Conservation (phyloP, 1,140 invertebrate genomes). For the Drosophila lacteicornis region DNA sequence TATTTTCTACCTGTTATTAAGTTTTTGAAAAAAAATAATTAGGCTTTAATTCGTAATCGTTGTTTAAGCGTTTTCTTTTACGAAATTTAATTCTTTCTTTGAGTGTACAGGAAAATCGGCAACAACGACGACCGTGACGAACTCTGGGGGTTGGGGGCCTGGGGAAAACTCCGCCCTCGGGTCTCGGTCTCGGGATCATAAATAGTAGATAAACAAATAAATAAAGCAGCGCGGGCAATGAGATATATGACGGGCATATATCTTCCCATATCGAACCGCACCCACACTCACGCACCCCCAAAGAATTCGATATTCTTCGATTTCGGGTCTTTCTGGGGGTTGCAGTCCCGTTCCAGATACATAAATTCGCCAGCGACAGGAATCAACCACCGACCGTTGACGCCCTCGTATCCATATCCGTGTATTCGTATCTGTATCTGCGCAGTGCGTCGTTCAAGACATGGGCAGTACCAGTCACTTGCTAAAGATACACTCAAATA, state of each 20-base stretch:
- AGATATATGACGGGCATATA: constrained; percentile 77
- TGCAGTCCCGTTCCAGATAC: constrained; percentile 68
- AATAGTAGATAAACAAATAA: constrained; percentile 81
- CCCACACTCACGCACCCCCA: constrained; percentile 29
- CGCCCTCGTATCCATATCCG: constrained; percentile 17
- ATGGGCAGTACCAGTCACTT: constrained; percentile 47
- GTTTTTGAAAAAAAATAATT: too few species aligned
- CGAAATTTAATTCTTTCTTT: not conserved
- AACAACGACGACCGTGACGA: constrained; percentile 70
- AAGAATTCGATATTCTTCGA: constrained; percentile 55
- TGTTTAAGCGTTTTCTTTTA: too few species aligned
- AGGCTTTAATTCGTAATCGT: too few species aligned
- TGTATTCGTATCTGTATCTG: constrained; percentile 37
- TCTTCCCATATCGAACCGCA: constrained; percentile 51
- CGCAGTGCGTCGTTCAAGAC: constrained; percentile 44
- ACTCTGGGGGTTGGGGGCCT: constrained; percentile 12
- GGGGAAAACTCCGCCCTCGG: constrained; percentile 23
- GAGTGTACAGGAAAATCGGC: constrained; percentile 51
- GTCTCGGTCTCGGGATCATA: constrained; percentile 58
- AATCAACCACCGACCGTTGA: constrained; percentile 61
- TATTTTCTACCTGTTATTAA: not conserved
- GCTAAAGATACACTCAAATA: constrained; percentile 1
- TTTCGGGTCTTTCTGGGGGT: constrained; percentile 56
- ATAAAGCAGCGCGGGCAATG: constrained; percentile 52
- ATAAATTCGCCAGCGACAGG: constrained; percentile 59